Evolutionary conservation across 2,888 invertebrate species (phyloP).

Genomic region (Oeneis ivallda): DNA sequence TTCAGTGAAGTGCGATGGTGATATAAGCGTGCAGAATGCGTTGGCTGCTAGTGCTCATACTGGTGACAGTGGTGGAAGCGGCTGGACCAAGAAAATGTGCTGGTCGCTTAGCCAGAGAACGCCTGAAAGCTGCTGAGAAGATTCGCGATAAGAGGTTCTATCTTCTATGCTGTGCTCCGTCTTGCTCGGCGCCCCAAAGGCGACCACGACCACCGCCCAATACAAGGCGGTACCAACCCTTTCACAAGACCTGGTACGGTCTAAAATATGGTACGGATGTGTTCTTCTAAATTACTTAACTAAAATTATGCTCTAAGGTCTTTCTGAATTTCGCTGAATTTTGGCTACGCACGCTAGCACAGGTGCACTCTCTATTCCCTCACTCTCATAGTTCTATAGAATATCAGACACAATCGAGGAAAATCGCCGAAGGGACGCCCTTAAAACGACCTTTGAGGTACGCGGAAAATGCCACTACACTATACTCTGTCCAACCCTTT

Average conservation of each 20-base stretch:
- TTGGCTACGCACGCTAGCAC: too few species aligned
- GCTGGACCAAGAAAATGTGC: slow-evolving; percentile 64
- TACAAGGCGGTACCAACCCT: slow-evolving; percentile 66
- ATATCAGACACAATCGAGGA: too few species aligned
- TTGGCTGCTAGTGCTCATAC: slow-evolving; percentile 49
- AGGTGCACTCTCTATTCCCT: too few species aligned
- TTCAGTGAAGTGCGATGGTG: slow-evolving; percentile 36
- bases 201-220: slow-evolving; percentile 54
- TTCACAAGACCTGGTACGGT: slow-evolving; percentile 72
- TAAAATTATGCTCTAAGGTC: too few species aligned
- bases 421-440: too few species aligned
- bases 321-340: too few species aligned
- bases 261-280: slow-evolving; percentile 64
- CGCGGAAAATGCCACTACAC: too few species aligned
- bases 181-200: slow-evolving; percentile 54
- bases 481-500: too few species aligned
- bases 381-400: too few species aligned
- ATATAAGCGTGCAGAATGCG: slow-evolving; percentile 51
- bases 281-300: neutral
- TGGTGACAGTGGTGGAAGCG: slow-evolving; percentile 47
- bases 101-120: slow-evolving; percentile 67
- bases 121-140: slow-evolving; percentile 74
- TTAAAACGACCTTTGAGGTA: too few species aligned
- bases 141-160: slow-evolving; percentile 72
- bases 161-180: slow-evolving; percentile 63